Percentiles rank a stretch among this genome's conserved stretches.
Conservation (phyloP, 2,113 vertebrate species). For the Nipponia nippon region DNA sequence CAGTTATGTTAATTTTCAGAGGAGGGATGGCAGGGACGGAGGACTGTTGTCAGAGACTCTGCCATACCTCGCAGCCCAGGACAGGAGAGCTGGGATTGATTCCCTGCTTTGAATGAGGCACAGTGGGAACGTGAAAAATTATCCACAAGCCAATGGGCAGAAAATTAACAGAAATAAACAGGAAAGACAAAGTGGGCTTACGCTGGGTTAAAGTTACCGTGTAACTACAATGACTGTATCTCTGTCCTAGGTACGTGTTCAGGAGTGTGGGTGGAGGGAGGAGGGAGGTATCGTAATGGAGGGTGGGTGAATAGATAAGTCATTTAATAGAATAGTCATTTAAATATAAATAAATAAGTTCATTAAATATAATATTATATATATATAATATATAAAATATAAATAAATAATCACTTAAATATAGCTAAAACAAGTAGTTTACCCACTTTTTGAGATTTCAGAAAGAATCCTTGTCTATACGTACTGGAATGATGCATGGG, state of each 20-base stretch:
- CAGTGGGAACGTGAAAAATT: neutral
- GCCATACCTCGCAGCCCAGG: neutral
- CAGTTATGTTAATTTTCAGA: neutral
- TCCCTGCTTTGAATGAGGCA: neutral
- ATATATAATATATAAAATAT: too few relatives aligned
- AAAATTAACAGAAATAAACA: neutral
- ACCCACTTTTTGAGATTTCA: neutral
- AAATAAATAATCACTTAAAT: too few relatives aligned
- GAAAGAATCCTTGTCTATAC: neutral
- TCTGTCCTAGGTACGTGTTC: neutral
- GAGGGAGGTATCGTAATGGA: neutral
- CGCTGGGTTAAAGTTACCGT: neutral
- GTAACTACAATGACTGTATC: neutral
- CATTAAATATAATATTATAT: too few relatives aligned
- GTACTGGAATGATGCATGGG: neutral
- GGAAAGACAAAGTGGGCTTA: neutral
- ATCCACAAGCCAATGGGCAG: neutral
- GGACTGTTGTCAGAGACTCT: neutral
- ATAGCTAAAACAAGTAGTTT: neutral
- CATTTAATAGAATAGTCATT: too few relatives aligned
- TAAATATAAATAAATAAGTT: too few relatives aligned
- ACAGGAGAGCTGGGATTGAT: neutral
- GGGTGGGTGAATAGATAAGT: neutral
- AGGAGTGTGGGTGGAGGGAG: rapidly evolving
- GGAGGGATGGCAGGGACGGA: neutral